Conservation (phyloP, 2,888 invertebrate genomes). For the Dryobotodes eremita region DNA sequence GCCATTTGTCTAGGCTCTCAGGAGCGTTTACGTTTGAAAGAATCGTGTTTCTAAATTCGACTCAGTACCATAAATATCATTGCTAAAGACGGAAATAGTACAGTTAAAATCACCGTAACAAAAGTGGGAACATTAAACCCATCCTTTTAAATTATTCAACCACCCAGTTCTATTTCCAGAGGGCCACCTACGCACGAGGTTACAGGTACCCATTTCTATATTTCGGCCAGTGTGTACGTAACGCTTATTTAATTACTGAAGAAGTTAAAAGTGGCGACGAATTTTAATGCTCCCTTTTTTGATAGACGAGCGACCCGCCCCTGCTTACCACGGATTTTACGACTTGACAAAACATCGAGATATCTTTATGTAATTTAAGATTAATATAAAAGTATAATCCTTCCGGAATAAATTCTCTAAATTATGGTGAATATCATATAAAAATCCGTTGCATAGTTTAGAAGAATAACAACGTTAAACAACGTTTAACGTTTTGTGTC, state of each 20-base stretch:
- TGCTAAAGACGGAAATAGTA: conserved; percentile 7
- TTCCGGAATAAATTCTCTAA: not conserved
- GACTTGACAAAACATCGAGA: not conserved
- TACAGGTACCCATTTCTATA: conserved; percentile 37
- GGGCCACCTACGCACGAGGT: conserved; percentile 22
- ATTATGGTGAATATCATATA: not conserved
- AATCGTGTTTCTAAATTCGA: not conserved
- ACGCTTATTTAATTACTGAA: conserved; percentile 34
- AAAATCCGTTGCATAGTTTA: no score
- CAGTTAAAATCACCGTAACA: conserved; percentile 12
- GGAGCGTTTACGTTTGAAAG: not conserved
- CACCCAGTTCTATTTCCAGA: conserved; percentile 43
- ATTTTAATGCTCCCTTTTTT: not conserved
- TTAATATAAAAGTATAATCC: not conserved
- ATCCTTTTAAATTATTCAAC: conserved; percentile 39
- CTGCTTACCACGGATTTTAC: not conserved
- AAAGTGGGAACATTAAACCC: conserved; percentile 8
- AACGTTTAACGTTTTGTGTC: no score
- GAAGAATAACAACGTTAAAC: not conserved
- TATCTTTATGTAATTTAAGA: not conserved
- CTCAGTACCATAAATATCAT: conserved; percentile 10
- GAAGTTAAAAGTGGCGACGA: conserved; percentile 12
- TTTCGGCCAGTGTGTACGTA: conserved; percentile 18
- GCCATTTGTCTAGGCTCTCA: no score
- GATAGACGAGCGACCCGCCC: not conserved